Base-by-base conservation (phyloP, 1,140 invertebrate species). In the Papilio xuthus region DNA sequence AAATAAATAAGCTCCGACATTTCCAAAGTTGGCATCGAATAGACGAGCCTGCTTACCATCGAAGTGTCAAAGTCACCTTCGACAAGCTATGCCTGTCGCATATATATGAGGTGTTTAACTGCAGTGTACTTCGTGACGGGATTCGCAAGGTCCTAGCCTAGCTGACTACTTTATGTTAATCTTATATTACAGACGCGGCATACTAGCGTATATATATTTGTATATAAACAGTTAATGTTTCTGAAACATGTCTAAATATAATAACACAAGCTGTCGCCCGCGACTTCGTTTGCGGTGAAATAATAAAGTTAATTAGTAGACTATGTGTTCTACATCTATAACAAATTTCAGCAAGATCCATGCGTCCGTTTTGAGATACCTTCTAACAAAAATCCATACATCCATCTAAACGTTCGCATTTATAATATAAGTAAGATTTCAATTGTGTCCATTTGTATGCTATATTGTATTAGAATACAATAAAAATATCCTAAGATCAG, bases 91-190 rank as follows among this genome's bases (percentile, higher is more conserved):
- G 80, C 50, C 84, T 81, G 60, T 44, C 82, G 89, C 88, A 91
- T 91, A 91, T 86, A 86, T 87, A 90, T 84, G 71, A 70, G 83
- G 76, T 81, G 79, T 75, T 89, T 89, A 88, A 74, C 82, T 90
- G 88, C 88, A 88, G 85, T 86, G 88, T 86, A 87, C 85, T 8
- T 8, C 50, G 72, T 75, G 72, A 85, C 77, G 78, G 80, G 78
- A 85, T 88, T 85, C 84, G 85, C 82, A 83, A 82, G 77, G 77
- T 77, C 80, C 60, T 28, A 63, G 47, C n/a, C 18, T 53, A 47
- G 63, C 60, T 56, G 56, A 71, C 69, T 44, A 78, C 56, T 78
- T 78, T 41, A 79, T 80, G 70, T 75, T 69, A 79, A 79, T 80
- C 26, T 37, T 69, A 73, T 32, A 72, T 50, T 37, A 53, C 26